phyloP scores from a whole-genome alignment of 2,888 invertebrate genomes.

The Cyaniris semiargus region DNA sequence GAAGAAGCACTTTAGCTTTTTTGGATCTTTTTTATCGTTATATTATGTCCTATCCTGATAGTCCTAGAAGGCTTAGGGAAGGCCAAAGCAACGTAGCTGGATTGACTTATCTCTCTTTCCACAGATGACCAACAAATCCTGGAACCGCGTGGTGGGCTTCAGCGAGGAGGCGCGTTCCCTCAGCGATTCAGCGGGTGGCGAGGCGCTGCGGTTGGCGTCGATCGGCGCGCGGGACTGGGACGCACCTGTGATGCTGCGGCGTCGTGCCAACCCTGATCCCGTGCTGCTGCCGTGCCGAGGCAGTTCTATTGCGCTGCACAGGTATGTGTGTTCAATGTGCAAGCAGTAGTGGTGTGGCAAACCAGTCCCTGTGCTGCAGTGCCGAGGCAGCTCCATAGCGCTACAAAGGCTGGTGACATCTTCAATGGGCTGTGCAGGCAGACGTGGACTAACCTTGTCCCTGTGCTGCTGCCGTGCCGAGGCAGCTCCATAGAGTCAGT shows the following conservation, averaged over 20 bases:
- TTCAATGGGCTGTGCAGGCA: no score
- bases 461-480: no score
- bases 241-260: constrained; percentile 88
- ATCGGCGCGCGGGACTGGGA: constrained; percentile 86
- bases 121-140: constrained; percentile 93
- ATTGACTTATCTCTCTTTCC: background rate
- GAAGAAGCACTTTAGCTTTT: no score
- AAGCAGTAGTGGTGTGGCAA: no score
- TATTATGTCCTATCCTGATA: no score
- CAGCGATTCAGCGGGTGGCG: constrained; percentile 71
- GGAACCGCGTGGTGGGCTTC: constrained; percentile 89
- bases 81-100: background rate
- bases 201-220: constrained; percentile 74
- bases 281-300: constrained; percentile 71
- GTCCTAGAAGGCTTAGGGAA: no score
- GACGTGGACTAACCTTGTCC: no score
- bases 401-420: no score
- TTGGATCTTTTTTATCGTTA: no score
- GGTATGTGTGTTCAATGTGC: constrained; percentile 45
- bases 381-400: no score
- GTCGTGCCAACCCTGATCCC: constrained; percentile 89
- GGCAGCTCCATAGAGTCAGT: no score
- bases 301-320: constrained; percentile 63
- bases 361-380: no score
- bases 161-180: constrained; percentile 65